Conservation (phyloP, 2,888 invertebrate species). For the Ichneumoninae sp. region DNA sequence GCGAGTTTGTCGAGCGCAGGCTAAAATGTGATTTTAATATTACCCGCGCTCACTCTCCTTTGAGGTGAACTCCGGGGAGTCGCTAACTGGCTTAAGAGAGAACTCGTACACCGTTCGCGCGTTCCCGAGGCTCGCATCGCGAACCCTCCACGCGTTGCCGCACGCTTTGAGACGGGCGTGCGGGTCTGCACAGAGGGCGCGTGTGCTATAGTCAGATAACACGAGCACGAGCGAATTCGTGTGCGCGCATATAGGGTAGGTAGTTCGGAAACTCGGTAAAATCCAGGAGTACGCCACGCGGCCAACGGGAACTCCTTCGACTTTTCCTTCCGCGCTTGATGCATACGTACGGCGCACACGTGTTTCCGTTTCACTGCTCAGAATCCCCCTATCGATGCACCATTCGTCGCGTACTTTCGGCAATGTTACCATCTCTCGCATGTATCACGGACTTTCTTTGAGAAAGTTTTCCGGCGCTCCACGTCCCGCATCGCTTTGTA, state of each 20-base stretch:
- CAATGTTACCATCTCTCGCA: constrained; percentile 14
- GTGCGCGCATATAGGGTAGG: constrained; percentile 52
- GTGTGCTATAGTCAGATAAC: constrained; percentile 70
- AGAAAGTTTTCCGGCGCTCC: constrained; percentile 54
- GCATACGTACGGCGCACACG: constrained; percentile 24
- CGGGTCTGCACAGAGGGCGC: constrained; percentile 69
- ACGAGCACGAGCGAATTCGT: constrained; percentile 55
- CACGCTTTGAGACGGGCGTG: constrained; percentile 61
- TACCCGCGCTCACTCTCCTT: constrained; percentile 76
- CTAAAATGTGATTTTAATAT: constrained; percentile 83
- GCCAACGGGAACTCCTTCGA: constrained; percentile 64
- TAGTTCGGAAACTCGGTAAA: constrained; percentile 81
- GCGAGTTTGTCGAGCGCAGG: constrained; percentile 71
- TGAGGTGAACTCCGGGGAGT: constrained; percentile 77
- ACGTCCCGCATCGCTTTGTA: constrained; percentile 57
- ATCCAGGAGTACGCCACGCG: constrained; percentile 73
- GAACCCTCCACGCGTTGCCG: constrained; percentile 65
- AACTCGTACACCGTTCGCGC: constrained; percentile 61
- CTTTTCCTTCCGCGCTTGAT: constrained; percentile 11
- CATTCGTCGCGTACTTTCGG: constrained; percentile 55
- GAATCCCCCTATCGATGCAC: constrained; percentile 29
- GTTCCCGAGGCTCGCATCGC: constrained; percentile 66
- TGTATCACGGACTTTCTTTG: constrained; percentile 60
- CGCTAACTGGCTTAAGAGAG: constrained; percentile 79
- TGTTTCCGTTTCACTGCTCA: constrained; percentile 51